Percentiles rank a stretch among this genome's conserved stretches.
phyloP scores from a whole-genome alignment of 1,140 invertebrate genomes.

The Ladona fulva region DNA sequence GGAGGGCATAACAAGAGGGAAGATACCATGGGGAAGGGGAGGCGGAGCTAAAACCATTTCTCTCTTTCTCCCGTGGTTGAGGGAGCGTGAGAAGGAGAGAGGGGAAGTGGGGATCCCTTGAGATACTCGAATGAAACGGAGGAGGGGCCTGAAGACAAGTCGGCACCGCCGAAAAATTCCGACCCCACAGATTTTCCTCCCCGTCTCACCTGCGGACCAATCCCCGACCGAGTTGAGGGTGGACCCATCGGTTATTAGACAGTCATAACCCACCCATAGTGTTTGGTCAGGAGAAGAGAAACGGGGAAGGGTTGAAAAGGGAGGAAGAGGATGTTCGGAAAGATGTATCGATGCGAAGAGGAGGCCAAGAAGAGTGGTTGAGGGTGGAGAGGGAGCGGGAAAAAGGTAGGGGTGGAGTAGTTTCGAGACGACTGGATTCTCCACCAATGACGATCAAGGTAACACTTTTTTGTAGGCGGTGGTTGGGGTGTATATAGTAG shows the following conservation, averaged over 20 bases:
- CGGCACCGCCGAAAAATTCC: constrained; percentile 4
- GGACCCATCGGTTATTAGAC: neutral
- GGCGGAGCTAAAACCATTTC: neutral
- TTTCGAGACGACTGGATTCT: neutral
- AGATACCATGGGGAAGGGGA: neutral
- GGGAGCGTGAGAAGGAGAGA: neutral
- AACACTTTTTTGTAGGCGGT: constrained; percentile 4
- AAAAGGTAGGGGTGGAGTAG: neutral
- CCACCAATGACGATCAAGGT: neutral
- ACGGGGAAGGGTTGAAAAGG: neutral
- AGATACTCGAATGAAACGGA: neutral
- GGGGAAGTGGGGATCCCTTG: neutral
- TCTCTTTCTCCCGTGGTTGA: neutral
- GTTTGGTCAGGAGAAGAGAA: neutral
- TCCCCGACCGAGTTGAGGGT: neutral
- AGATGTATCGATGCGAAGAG: neutral
- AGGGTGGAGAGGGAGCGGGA: neutral
- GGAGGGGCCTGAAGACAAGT: neutral
- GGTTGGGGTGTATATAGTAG: neutral
- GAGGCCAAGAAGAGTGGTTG: neutral
- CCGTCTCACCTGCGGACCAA: constrained; percentile 1
- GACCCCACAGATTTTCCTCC: neutral
- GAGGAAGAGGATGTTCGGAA: neutral
- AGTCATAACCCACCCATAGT: neutral
- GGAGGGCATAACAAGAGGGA: neutral